A percentile compares a stretch with the other conserved stretches of the same genome.
These are phyloP conservation scores for Rallus limicola DNA, from an alignment of 2,113 vertebrate species.

Conservation along the genomic window DNA sequence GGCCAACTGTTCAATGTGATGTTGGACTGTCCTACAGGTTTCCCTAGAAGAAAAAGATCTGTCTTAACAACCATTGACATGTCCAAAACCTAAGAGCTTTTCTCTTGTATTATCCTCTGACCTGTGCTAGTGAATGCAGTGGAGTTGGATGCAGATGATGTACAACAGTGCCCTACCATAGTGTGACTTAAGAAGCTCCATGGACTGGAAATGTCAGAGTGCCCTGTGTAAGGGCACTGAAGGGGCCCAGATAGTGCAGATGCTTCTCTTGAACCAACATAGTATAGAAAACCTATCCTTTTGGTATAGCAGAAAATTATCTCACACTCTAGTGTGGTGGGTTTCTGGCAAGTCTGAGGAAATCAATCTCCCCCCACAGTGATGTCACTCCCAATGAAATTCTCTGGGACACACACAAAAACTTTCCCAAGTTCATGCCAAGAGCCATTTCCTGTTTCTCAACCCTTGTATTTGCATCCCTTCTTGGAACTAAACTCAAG, in stretches of 20 bases:
- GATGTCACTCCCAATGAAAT: neutral
- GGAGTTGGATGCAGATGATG: neutral
- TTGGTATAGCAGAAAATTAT: neutral
- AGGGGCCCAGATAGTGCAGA: neutral
- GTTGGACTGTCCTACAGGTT: neutral
- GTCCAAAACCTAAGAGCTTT: neutral
- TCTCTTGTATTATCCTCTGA: neutral
- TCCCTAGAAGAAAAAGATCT: neutral
- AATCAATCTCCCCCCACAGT: neutral
- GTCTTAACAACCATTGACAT: neutral
- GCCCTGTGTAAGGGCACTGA: neutral
- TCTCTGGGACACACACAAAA: neutral
- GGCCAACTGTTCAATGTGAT: rapidly evolving
- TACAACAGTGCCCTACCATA: rapidly evolving
- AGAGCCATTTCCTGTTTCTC: neutral
- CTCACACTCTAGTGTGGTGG: neutral
- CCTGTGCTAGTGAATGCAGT: neutral
- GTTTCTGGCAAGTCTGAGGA: slow-evolving; percentile 1
- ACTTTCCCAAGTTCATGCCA: neutral
- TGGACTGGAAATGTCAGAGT: neutral
- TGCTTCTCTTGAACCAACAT: neutral
- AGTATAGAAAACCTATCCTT: neutral
- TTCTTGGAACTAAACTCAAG: neutral
- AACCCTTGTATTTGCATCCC: neutral
- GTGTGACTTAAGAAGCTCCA: neutral